A percentile compares a stretch with the other conserved stretches of the same genome.
These are phyloP conservation scores for Astropecten irregularis DNA, from an alignment of 53 echinoderm and acorn worm genomes.

Conservation along the genomic window DNA sequence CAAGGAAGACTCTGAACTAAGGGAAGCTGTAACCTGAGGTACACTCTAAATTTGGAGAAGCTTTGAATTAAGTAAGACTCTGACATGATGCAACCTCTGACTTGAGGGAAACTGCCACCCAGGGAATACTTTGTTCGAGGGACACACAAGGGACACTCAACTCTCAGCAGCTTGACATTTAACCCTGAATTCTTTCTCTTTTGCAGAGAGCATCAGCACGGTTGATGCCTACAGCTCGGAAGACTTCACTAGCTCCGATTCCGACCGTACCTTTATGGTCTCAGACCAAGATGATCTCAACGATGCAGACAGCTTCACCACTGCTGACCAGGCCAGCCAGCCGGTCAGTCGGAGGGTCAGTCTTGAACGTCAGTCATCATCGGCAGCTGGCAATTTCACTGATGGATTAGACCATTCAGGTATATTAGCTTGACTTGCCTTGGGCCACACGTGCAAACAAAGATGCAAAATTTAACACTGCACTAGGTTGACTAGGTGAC, in stretches of 20 bases:
- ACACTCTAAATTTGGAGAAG: too few species aligned
- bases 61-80: too few species aligned
- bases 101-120: too few species aligned
- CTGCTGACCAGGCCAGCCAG: slow-evolving; percentile 41
- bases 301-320: slow-evolving; percentile 59
- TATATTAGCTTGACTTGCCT: too few species aligned
- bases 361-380: background rate
- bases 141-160: too few species aligned
- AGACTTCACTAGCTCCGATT: slow-evolving; percentile 38
- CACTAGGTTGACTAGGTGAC: too few species aligned
- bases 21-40: too few species aligned
- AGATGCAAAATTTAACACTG: too few species aligned
- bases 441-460: background rate
- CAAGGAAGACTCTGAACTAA: too few species aligned
- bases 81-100: too few species aligned
- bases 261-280: slow-evolving; percentile 50
- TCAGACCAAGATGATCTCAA: slow-evolving; percentile 11
- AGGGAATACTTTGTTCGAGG: too few species aligned
- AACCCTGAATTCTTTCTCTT: background rate
- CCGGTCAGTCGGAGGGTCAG: slow-evolving; percentile 32
- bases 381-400: background rate
- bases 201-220: background rate
- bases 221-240: slow-evolving; percentile 47
- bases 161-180: too few species aligned
- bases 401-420: background rate